A percentile compares a stretch with the other conserved stretches of the same genome.
These are phyloP conservation scores for Troides helena DNA, from an alignment of 2,888 invertebrate species.

Conservation along the genomic window DNA sequence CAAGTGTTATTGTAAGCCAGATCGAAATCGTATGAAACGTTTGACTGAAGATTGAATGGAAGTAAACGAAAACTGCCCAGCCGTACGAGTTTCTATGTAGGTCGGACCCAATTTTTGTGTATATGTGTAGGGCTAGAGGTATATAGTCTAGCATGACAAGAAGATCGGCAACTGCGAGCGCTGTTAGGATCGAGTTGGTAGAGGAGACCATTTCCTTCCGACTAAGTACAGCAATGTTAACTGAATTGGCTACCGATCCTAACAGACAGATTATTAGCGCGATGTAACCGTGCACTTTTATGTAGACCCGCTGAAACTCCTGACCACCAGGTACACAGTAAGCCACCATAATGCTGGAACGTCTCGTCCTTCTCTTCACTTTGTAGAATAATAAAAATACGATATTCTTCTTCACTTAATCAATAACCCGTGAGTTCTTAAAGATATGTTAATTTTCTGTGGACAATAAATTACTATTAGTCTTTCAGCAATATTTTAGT, in stretches of 20 bases:
- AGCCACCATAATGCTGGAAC: conserved; percentile 41
- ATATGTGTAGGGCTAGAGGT: conserved; percentile 91
- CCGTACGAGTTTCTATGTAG: conserved; percentile 80
- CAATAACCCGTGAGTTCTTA: not conserved
- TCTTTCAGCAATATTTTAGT: too few species aligned
- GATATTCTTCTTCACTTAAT: not conserved
- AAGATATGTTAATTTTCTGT: conserved; percentile 15
- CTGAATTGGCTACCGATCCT: conserved; percentile 92
- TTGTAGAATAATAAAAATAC: conserved; percentile 7
- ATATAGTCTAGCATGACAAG: conserved; percentile 96
- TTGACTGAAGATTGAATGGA: conserved; percentile 94
- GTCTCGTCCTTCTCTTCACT: too few species aligned
- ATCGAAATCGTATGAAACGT: conserved; percentile 94
- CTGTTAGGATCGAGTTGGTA: conserved; percentile 95
- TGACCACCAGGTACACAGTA: conserved; percentile 80
- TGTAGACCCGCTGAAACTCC: conserved; percentile 82
- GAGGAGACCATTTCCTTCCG: conserved; percentile 94
- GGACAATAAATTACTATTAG: not conserved
- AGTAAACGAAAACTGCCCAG: conserved; percentile 91
- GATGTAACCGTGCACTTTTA: conserved; percentile 89
- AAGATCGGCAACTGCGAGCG: conserved; percentile 93
- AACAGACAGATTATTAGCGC: conserved; percentile 92
- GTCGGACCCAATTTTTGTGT: conserved; percentile 79
- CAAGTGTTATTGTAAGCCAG: conserved; percentile 94
- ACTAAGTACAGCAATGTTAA: conserved; percentile 94